Evolutionary conservation across 1,140 invertebrate species (phyloP).

Genomic region (Drosophila paulistorum): DNA sequence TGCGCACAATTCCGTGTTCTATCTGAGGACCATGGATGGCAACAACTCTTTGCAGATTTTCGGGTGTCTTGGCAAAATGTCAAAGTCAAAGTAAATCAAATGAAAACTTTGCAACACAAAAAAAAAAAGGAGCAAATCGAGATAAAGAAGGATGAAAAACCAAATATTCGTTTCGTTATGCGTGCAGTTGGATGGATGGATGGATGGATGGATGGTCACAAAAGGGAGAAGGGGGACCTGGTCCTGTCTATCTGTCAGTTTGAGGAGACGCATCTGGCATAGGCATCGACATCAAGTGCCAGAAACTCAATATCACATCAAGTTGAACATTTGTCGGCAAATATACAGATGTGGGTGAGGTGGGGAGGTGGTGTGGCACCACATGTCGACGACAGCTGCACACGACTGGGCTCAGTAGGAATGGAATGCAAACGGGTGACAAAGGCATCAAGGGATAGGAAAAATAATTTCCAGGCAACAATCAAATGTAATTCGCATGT

Average conservation of each 20-base stretch:
- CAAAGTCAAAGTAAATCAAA: conserved; percentile 52
- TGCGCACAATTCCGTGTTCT: conserved; percentile 41
- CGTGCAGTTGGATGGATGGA: conserved; percentile 25
- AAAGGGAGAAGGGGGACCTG: neutral
- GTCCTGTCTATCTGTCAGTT: conserved; percentile 27
- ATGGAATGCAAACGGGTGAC: conserved; percentile 5
- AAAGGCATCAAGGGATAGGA: conserved; percentile 33
- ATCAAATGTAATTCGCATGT: conserved; percentile 71
- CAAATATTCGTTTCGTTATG: conserved; percentile 27
- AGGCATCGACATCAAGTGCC: conserved; percentile 52
- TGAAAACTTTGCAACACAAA: conserved; percentile 44
- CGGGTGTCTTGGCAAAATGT: conserved; percentile 46
- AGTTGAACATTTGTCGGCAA: conserved; percentile 40
- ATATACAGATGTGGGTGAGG: conserved; percentile 9
- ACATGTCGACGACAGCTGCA: conserved; percentile 56
- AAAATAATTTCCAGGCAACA: conserved; percentile 69
- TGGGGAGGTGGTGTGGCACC: conserved; percentile 4
- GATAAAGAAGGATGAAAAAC: conserved; percentile 18
- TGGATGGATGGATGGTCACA: neutral
- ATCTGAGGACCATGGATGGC: conserved; percentile 15
- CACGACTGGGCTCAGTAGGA: conserved; percentile 25
- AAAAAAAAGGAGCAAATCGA: neutral
- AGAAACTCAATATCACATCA: conserved; percentile 78
- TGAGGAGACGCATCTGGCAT: conserved; percentile 41
- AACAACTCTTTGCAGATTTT: conserved; percentile 37